phyloP scores from a whole-genome alignment of 2,888 invertebrate species.

The Malthinus seriepunctatus region DNA sequence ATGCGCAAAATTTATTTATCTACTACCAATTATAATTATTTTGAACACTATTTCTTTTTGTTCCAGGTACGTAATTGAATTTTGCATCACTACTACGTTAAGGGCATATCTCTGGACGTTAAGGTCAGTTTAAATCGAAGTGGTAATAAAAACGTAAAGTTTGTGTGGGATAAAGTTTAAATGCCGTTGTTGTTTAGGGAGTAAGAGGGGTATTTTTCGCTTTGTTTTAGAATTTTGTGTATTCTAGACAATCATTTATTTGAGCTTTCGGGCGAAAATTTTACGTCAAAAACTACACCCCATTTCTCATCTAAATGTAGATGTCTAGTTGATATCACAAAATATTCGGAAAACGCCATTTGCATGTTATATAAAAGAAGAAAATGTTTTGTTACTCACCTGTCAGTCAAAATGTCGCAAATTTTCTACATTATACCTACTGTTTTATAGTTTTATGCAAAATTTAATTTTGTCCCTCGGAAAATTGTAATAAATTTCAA shows the following conservation, averaged over 20 bases:
- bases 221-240: constrained; percentile 8
- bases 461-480: constrained; percentile 12
- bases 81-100: too few species aligned
- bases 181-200: constrained; percentile 8
- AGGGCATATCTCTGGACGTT: neutral
- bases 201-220: constrained; percentile 9
- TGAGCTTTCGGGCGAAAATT: constrained; percentile 20
- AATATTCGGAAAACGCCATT: constrained; percentile 18
- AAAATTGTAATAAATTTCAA: too few species aligned
- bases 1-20: constrained; percentile 8
- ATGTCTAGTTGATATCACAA: constrained; percentile 18
- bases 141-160: neutral
- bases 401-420: constrained; percentile 17
- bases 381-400: constrained; percentile 11
- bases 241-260: constrained; percentile 18
- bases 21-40: neutral
- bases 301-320: constrained; percentile 25
- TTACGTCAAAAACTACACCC: constrained; percentile 8
- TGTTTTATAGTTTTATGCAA: constrained; percentile 3
- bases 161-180: constrained; percentile 13
- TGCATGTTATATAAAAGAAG: constrained; percentile 24
- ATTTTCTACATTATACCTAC: neutral
- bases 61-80: constrained; percentile 2
- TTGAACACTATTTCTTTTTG: constrained; percentile 1
- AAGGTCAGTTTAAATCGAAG: constrained; percentile 1